A percentile compares a stretch with the other conserved stretches of the same genome.
Evolutionary conservation across 2,888 invertebrate species (phyloP).

Genomic region (Machimus rusticus): DNA sequence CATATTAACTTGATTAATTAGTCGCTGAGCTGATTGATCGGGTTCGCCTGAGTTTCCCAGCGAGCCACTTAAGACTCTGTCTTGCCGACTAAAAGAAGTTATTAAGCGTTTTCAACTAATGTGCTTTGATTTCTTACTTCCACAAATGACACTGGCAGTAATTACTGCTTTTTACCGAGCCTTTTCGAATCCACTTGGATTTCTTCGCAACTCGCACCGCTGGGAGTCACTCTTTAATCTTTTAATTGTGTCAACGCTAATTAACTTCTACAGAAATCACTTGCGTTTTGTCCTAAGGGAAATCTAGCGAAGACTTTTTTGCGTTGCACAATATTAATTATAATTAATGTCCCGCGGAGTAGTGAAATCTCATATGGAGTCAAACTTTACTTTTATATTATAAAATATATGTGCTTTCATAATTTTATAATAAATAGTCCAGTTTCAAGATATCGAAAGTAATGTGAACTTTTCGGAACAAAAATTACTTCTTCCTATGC

Average conservation of each 20-base stretch:
- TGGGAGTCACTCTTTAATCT: not conserved
- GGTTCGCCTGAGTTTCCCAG: not conserved
- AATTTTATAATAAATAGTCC: not conserved
- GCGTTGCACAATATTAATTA: not conserved
- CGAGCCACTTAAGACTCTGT: not conserved
- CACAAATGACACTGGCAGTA: not conserved
- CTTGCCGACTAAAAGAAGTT: not conserved
- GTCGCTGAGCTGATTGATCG: slow-evolving; percentile 11
- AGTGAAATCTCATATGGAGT: not conserved
- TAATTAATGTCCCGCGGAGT: not conserved
- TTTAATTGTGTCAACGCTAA: not conserved
- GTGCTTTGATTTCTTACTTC: not conserved
- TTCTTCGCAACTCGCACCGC: not conserved
- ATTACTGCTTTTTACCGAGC: not conserved
- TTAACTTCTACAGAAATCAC: not conserved
- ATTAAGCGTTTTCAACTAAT: not conserved
- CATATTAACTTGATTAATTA: slow-evolving; percentile 26
- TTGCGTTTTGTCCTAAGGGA: not conserved
- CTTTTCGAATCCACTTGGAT: not conserved
- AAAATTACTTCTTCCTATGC: too few species aligned
- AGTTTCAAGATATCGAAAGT: not conserved
- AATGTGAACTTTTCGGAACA: too few species aligned
- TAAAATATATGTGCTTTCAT: not conserved
- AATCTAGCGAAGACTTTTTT: not conserved
- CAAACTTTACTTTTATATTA: not conserved